A percentile compares a stretch with the other conserved stretches of the same genome.
Evolutionary conservation across 2,888 invertebrate species (phyloP).

Genomic region (Cactoblastis cactorum): DNA sequence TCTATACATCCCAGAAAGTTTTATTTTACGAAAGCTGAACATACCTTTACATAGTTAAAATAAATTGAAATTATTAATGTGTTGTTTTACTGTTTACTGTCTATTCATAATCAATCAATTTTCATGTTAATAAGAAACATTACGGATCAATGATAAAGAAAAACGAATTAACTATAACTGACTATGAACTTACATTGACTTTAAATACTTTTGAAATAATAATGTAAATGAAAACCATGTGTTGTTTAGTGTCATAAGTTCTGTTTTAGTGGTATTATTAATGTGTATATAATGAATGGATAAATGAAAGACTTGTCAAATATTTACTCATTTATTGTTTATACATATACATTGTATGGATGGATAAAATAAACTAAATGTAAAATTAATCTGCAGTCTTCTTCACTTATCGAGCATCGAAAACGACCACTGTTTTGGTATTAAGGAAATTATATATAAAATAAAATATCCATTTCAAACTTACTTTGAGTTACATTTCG

Average conservation of each 20-base stretch:
- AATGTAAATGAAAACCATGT: slow-evolving; percentile 9
- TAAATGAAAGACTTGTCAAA: slow-evolving; percentile 24
- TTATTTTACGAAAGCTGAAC: neutral
- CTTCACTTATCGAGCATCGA: slow-evolving; percentile 84
- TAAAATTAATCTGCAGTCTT: slow-evolving; percentile 25
- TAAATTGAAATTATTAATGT: too few species aligned
- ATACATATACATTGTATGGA: slow-evolving; percentile 26
- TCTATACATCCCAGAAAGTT: too few species aligned
- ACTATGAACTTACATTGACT: too few species aligned
- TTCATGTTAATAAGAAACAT: too few species aligned
- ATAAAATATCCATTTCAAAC: neutral
- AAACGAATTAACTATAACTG: too few species aligned
- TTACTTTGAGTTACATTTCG: neutral
- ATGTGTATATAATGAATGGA: slow-evolving; percentile 13
- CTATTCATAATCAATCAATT: too few species aligned
- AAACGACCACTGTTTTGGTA: slow-evolving; percentile 86
- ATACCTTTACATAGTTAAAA: neutral
- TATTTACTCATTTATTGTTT: slow-evolving; percentile 48
- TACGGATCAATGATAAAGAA: too few species aligned
- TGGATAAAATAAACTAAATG: slow-evolving; percentile 37
- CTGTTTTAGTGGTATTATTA: slow-evolving; percentile 6
- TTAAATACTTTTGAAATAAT: neutral
- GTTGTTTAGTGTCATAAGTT: slow-evolving; percentile 2
- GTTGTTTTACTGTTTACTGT: neutral
- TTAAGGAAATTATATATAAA: slow-evolving; percentile 61